Conservation (phyloP, 2,113 vertebrate genomes). For the Forbesichthys agassizii region DNA sequence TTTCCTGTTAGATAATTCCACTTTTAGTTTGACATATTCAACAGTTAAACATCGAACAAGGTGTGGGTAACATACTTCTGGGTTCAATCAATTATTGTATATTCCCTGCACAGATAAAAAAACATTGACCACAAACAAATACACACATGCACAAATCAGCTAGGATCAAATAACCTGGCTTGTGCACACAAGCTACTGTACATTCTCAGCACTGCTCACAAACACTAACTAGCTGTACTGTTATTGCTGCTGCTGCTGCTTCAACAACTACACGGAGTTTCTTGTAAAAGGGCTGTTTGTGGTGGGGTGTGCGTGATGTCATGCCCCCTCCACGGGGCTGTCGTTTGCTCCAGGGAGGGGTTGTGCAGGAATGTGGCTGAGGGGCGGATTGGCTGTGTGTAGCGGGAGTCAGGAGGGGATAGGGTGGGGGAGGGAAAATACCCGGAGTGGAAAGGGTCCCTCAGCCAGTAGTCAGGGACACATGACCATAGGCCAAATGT, state of each 20-base stretch:
- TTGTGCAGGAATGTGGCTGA: slow-evolving; percentile 67
- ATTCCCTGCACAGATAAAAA: slow-evolving; percentile 16
- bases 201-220: slow-evolving; percentile 35
- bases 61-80: neutral
- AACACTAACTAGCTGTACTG: neutral
- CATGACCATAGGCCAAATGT: slow-evolving; percentile 33
- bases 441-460: slow-evolving; percentile 56
- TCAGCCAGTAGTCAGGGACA: slow-evolving; percentile 28
- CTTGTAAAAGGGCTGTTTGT: slow-evolving; percentile 44
- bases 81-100: slow-evolving; percentile 13
- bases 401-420: slow-evolving; percentile 57
- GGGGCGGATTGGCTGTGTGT: slow-evolving; percentile 53
- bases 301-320: slow-evolving; percentile 68
- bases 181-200: neutral
- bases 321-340: slow-evolving; percentile 43
- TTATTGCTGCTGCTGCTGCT: neutral
- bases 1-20: slow-evolving; percentile 35
- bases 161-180: neutral
- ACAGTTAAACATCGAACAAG: slow-evolving; percentile 7
- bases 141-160: slow-evolving; percentile 20
- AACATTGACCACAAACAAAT: neutral
- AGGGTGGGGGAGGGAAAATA: slow-evolving; percentile 56
- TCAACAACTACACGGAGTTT: neutral
- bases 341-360: slow-evolving; percentile 49
- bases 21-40: slow-evolving; percentile 7